Conservation (phyloP, 2,888 invertebrate species). For the Psylliodes chrysocephalus region DNA sequence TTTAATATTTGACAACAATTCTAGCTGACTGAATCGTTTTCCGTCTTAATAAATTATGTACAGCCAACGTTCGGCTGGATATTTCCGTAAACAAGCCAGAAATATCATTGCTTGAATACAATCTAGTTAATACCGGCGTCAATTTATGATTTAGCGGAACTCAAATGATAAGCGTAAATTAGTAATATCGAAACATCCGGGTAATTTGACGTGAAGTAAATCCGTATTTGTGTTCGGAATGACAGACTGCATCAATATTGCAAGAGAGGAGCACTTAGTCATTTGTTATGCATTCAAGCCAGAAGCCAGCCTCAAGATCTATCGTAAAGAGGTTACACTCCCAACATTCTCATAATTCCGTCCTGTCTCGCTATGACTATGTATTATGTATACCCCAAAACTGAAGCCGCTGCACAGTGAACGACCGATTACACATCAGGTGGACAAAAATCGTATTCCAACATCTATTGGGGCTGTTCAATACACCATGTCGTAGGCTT, state of each 20-base stretch:
- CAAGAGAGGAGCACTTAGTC: constrained; percentile 56
- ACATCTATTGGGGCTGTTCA: no score
- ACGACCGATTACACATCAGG: no score
- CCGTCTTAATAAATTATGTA: no score
- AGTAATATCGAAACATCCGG: constrained; percentile 42
- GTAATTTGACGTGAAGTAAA: constrained; percentile 54
- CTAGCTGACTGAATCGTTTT: no score
- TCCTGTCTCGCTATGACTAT: constrained; percentile 56
- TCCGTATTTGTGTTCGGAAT: constrained; percentile 53
- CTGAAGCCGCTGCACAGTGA: constrained; percentile 54
- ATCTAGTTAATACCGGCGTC: constrained; percentile 18
- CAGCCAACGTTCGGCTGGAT: neutral
- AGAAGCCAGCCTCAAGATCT: constrained; percentile 52
- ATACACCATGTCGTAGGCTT: no score
- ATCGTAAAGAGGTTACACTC: constrained; percentile 58
- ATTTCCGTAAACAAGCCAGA: constrained; percentile 14
- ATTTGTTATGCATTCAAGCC: constrained; percentile 63
- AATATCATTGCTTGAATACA: constrained; percentile 17
- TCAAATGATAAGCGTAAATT: constrained; percentile 35
- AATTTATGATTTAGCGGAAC: constrained; percentile 30
- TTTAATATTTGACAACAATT: no score
- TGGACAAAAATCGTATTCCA: no score
- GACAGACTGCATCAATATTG: constrained; percentile 58
- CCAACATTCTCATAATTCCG: constrained; percentile 57
- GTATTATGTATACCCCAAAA: constrained; percentile 62